Evolutionary conservation across 53 echinoderm and acorn worm species (phyloP).

Genomic region (Luidia sarsii): DNA sequence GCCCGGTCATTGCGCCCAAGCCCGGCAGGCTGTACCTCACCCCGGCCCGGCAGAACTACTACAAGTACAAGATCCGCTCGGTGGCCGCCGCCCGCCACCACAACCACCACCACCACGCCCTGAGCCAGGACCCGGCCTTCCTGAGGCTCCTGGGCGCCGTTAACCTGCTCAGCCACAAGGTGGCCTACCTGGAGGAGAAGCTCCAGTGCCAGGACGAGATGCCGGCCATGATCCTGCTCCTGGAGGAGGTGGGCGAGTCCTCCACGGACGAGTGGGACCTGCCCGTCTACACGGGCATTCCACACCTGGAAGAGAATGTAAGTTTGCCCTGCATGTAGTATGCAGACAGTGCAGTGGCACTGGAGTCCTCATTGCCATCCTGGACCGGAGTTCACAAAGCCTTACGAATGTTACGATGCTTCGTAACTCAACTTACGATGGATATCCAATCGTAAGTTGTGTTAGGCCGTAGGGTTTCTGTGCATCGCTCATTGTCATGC

Average conservation of each 20-base stretch:
- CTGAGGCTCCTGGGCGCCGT: slow-evolving; percentile 22
- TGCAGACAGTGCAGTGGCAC: too few relatives aligned
- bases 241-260: slow-evolving; percentile 60
- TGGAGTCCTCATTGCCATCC: too few relatives aligned
- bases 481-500: too few relatives aligned
- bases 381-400: too few relatives aligned
- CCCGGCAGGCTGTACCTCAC: background rate
- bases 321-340: too few relatives aligned
- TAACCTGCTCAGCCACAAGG: slow-evolving; percentile 34
- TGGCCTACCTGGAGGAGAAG: slow-evolving; percentile 52
- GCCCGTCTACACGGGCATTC: background rate
- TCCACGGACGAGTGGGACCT: slow-evolving; percentile 42
- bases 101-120: background rate
- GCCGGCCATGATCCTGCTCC: slow-evolving; percentile 16
- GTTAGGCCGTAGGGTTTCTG: too few relatives aligned
- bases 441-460: too few relatives aligned
- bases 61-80: slow-evolving; percentile 25
- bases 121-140: background rate
- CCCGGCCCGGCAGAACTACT: background rate
- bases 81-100: background rate
- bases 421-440: too few relatives aligned
- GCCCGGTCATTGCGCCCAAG: background rate
- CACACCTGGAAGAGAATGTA: slow-evolving; percentile 28
- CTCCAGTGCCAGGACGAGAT: slow-evolving; percentile 50
- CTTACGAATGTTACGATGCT: too few relatives aligned